Base-by-base conservation (phyloP, 2,113 vertebrate species). In the Plectropomus leopardus region DNA sequence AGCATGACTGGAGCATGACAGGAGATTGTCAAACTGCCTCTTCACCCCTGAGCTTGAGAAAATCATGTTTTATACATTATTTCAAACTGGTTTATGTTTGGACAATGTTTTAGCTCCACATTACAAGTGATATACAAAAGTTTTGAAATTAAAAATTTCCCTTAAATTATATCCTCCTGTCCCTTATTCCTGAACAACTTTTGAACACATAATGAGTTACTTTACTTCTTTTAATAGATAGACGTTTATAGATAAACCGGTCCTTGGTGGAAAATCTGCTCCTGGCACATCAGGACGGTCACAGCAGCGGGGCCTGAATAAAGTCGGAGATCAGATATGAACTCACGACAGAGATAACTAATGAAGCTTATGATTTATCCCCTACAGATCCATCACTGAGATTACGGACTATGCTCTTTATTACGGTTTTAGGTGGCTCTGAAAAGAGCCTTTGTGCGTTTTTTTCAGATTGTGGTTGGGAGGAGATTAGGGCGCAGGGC, bases 361-460 rank as follows among this genome's bases (percentile, higher is more conserved):
- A 80, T 75, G 65, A 75, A 71, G 65, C 58, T 45, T 70, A 66
- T 66, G 24, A 53, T 75, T 64, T 34, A 34, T 59, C 26, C 45
- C 36, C 24, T 30, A 58, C 71, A 65, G 34, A 79, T 64, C 51
- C 42, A 65, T 59, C 26, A 36, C 13, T 53, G 19, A 65, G 65
- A 59, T 80, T 58, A 71, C 15, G 30, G 34, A 66, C 51, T 72
- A 45, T 76, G 55, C 47, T 77, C 69, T 78, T 78, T 50, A 63
- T 74, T 50, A 60, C 1, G 19, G 53, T 42, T 74, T 75, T 59
- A 72, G 45, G 28, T 59, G 30, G 51, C 53, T 45, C 44, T 73
- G 40, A 83, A 61, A 78, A 61, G 57, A 76, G 40, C 58, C 42
- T 82, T 57, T 57, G 64, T 75, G n/a, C n/a, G 58, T 54, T 32